Evolutionary conservation across 2,888 invertebrate species (phyloP), one percentile per base, ranked within the genome.

Genomic region (Cataglyphis livida): DNA sequence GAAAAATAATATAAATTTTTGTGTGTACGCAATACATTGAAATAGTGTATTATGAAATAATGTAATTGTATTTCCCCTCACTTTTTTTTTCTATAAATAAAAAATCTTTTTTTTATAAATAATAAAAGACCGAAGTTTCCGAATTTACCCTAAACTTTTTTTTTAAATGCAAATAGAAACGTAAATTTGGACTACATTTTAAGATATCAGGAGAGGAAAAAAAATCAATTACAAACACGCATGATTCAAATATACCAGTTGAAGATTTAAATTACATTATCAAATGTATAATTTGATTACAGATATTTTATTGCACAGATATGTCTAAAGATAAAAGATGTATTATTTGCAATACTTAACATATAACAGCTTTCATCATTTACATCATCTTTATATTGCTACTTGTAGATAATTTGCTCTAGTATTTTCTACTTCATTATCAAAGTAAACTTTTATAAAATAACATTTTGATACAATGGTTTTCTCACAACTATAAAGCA

Each of bases 221-320:
- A 41, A 51, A 51, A 51, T 51, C 7, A 51, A n/a, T n/a, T 7
- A n/a, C 51, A 7, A n/a, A 51, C 51, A 51, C 1, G 51, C n/a
- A 51, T 48, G 18, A 48, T 48, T 6, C 18, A n/a, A 51, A 51
- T n/a, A 51, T 51, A 51, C 7, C 3, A 51, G n/a, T 51, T 51
- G 51, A n/a, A 51, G 7, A 51, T 28, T 68, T 71, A 61, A 64
- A 25, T 57, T 66, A 81, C 75, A 87, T 76, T 73, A 65, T 51
- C 32, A 61, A 21, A 64, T 48, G 78, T 66, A 9, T 71, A 57
- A 44, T 83, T 48, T 82, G 81, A 48, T 89, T 86, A 88, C 83
- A 85, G 84, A 87, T 91, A 84, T 88, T 94, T 94, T 93, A 93
- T 94, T 94, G 91, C 93, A 93, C 92, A 93, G 92, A 93, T 94